Base-by-base conservation (phyloP, 2,797 vertebrate genomes). In the Limosa lapponica region DNA sequence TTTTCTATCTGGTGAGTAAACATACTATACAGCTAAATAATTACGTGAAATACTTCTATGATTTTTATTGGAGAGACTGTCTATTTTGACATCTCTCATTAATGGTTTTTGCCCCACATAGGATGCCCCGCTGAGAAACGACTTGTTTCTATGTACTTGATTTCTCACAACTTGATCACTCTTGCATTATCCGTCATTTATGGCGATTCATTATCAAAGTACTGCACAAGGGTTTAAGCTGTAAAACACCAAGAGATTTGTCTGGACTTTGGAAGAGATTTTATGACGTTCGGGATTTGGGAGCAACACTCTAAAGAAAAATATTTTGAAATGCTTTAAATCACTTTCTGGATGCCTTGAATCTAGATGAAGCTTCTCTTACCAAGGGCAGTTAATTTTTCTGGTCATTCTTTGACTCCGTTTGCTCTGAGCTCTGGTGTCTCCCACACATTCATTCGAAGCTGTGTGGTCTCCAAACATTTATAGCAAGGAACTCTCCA, bases 211-310 rank as follows among this genome's bases (percentile, higher is more conserved):
- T 87, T 84, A 93, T 82, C 90, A 52, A 96, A 84, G 51, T 46
- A 73, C 41, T 81, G 67, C 80, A 87, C 64, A 64, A 22, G 13
- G 71, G 39, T 82, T 90, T 95, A 94, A 91, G 55, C 90, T 77
- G 48, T 67, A 84, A 84, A 95, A 80, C 37, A 77, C 52, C 52
- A 66, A 46, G 65, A 90, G 84, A 86, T 93, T 86, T 69, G 69
- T 17, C 83, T 90, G 90, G 82, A 88, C 81, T 95, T 83, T 17
- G 51, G 54, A 87, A 87, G 79, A 82, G 67, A 75, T 81, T 92
- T 85, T 87, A 87, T 69, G 71, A 78, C 5, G 2, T 32, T 78
- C 48, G n/a, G 39, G 52, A 87, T 90, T 81, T 90, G 57, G n/a
- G 39, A 93, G 54, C 51, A 91, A 94, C 22, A 13, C n/a, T 57